Conservation (phyloP, 1,140 invertebrate genomes). For the Drosophila ananassae region DNA sequence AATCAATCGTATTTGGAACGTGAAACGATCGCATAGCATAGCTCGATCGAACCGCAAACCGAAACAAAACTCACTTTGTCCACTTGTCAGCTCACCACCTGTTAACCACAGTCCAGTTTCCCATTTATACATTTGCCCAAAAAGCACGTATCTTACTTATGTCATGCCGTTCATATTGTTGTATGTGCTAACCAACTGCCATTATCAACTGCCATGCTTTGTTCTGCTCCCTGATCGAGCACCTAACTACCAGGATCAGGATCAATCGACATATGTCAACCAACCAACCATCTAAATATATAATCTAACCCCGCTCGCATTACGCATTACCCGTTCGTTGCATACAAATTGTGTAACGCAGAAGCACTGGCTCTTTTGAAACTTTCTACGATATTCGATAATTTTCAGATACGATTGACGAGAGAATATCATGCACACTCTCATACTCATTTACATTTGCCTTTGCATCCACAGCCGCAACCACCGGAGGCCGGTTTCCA, state of each 20-base stretch:
- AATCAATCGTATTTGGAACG: constrained; percentile 84
- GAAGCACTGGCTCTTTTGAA: constrained; percentile 76
- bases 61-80: constrained; percentile 61
- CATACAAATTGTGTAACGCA: constrained; percentile 57
- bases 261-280: constrained; percentile 27
- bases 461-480: constrained; percentile 92
- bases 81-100: constrained; percentile 47
- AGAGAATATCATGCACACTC: constrained; percentile 86
- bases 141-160: constrained; percentile 32
- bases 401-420: constrained; percentile 85
- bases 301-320: constrained; percentile 40
- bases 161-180: constrained; percentile 47
- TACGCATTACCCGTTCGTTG: constrained; percentile 21
- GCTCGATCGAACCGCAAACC: constrained; percentile 44
- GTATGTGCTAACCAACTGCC: constrained; percentile 46
- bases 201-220: constrained; percentile 38
- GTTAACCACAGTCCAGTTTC: constrained; percentile 46
- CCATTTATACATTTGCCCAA: constrained; percentile 12
- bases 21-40: constrained; percentile 30
- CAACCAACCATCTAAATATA: constrained; percentile 4
- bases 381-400: constrained; percentile 83
- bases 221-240: constrained; percentile 23
- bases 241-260: constrained; percentile 34
- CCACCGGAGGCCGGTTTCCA: constrained; percentile 87
- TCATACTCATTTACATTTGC: constrained; percentile 95